Conservation (phyloP, 2,113 vertebrate genomes). For the Glaucomys volans region DNA sequence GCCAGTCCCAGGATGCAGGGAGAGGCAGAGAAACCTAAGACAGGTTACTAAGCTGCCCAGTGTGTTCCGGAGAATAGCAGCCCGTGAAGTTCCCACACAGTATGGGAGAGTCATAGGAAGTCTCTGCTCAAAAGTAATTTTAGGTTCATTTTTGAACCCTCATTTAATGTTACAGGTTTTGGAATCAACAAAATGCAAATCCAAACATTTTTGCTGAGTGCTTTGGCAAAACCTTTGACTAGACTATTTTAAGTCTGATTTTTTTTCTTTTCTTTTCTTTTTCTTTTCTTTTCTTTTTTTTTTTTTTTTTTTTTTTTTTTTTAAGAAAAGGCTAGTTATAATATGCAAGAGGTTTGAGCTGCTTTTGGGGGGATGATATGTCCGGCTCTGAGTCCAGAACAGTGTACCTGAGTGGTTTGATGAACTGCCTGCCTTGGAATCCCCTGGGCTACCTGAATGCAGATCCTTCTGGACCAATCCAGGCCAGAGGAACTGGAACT, state of each 20-base stretch:
- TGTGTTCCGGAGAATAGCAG: neutral
- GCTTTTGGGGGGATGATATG: neutral
- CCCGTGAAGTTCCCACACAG: neutral
- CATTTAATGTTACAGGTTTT: neutral
- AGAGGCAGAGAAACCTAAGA: neutral
- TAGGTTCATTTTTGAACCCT: neutral
- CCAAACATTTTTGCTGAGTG: neutral
- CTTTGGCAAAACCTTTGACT: slow-evolving; percentile 41
- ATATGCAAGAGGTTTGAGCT: neutral
- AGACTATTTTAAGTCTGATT: slow-evolving; percentile 13
- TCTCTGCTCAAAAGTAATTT: neutral
- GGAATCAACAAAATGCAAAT: slow-evolving; percentile 29
- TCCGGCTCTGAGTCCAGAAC: neutral
- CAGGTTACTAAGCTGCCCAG: neutral
- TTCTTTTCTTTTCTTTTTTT: too few species aligned
- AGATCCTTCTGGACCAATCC: neutral
- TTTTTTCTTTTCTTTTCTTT: neutral
- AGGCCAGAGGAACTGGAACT: neutral
- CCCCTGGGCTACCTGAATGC: neutral
- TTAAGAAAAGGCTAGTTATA: neutral
- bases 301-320: too few species aligned
- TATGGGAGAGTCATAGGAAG: neutral
- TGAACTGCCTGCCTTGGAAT: neutral
- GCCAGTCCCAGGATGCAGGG: neutral
- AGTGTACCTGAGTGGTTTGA: neutral